These are phyloP conservation scores for Ficedula albicollis DNA, from an alignment of 2,797 vertebrate species.

Conservation along the genomic window DNA sequence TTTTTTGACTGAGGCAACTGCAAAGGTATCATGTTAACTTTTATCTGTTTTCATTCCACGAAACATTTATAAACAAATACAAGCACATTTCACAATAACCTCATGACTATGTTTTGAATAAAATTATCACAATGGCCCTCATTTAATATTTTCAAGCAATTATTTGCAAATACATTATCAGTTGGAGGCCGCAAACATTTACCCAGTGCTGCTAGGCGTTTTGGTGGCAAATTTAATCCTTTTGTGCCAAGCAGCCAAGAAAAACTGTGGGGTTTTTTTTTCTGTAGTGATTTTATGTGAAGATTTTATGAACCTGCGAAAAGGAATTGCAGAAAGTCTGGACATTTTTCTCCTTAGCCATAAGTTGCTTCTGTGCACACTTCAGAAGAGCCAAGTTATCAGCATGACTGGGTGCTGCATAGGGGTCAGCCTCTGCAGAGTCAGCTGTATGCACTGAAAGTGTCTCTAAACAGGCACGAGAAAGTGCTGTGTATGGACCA, in stretches of 20 bases:
- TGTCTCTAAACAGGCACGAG: fast-evolving
- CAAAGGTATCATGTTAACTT: neutral
- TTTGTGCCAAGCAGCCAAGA: neutral
- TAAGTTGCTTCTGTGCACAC: neutral
- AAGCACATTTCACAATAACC: neutral
- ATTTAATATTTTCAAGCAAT: neutral
- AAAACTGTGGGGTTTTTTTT: neutral
- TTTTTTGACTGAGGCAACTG: neutral
- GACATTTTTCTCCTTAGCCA: neutral
- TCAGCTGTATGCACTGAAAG: neutral
- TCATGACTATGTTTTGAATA: neutral
- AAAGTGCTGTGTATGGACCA: neutral
- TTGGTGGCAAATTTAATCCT: neutral
- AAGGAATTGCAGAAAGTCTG: neutral
- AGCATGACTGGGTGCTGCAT: neutral
- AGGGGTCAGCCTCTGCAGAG: neutral
- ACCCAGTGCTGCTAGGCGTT: neutral
- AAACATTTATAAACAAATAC: neutral
- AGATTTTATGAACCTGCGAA: neutral
- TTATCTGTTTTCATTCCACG: neutral
- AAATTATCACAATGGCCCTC: neutral
- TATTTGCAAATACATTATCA: neutral
- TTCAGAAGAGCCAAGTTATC: neutral
- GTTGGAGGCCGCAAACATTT: neutral
- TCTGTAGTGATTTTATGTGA: neutral